phyloP scores from a whole-genome alignment of 2,113 vertebrate genomes.

The Rhinolophus sinicus region DNA sequence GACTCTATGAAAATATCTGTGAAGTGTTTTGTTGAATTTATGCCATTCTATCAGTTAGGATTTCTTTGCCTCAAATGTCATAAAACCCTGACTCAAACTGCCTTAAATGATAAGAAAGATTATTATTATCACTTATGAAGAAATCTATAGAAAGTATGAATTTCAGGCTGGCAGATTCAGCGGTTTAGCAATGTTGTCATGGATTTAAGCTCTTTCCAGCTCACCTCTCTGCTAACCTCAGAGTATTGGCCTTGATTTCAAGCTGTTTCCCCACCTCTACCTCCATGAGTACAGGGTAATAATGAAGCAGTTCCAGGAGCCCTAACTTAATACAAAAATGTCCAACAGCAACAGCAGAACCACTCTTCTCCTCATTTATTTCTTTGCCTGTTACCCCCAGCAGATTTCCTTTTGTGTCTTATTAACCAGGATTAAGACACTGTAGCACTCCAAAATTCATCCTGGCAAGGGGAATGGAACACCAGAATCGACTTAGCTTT shows the following conservation, averaged over 20 bases:
- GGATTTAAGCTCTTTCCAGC: not conserved
- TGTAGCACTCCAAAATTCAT: not conserved
- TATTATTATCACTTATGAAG: not conserved
- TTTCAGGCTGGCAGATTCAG: not conserved
- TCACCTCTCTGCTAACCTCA: not conserved
- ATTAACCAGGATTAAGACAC: not conserved
- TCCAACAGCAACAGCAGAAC: not conserved
- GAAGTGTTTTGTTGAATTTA: not conserved
- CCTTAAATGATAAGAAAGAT: not conserved
- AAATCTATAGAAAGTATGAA: not conserved
- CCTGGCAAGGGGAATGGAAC: not conserved
- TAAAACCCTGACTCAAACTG: not conserved
- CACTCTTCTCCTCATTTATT: not conserved
- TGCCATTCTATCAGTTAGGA: not conserved
- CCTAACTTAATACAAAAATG: not conserved
- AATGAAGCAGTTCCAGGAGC: not conserved
- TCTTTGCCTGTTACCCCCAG: not conserved
- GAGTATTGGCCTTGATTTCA: not conserved
- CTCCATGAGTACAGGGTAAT: not conserved
- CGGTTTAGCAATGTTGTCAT: not conserved
- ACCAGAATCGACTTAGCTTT: not conserved
- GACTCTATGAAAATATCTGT: not conserved
- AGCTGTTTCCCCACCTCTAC: not conserved
- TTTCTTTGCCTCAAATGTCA: not conserved
- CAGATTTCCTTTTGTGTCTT: not conserved